A percentile compares a stretch with the other conserved stretches of the same genome.
Conservation (phyloP, 1,140 invertebrate species). For the Bombus pyrosoma region DNA sequence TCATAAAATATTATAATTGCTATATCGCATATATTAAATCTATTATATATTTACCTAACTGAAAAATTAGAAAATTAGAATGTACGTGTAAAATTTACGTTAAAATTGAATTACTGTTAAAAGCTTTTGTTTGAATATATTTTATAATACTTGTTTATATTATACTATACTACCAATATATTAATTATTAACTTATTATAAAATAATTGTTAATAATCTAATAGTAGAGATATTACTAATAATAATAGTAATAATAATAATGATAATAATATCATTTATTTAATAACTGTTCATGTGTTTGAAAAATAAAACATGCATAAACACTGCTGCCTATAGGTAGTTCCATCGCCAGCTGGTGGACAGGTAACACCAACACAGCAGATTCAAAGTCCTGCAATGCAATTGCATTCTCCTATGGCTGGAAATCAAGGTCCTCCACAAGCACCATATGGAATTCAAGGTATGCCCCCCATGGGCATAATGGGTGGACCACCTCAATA, state of each 20-base stretch:
- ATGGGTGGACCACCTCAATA: conserved; percentile 82
- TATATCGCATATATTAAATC: background rate
- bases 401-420: conserved; percentile 81
- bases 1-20: no score
- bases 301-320: background rate
- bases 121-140: background rate
- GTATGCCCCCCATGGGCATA: conserved; percentile 82
- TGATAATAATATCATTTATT: background rate
- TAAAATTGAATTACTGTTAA: background rate
- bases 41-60: background rate
- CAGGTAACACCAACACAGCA: conserved; percentile 82
- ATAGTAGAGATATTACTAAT: no score
- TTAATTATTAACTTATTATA: no score
- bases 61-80: background rate
- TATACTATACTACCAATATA: no score
- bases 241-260: no score
- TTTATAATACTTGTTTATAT: background rate
- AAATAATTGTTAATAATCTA: no score
- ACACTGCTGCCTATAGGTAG: conserved; percentile 71
- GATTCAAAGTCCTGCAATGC: conserved; percentile 83
- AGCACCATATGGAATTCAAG: conserved; percentile 77
- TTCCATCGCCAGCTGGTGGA: conserved; percentile 77
- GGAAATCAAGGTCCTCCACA: conserved; percentile 77
- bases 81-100: background rate
- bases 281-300: background rate